Conservation (phyloP, 2,797 vertebrate genomes). For the Austrolebias charrua region DNA sequence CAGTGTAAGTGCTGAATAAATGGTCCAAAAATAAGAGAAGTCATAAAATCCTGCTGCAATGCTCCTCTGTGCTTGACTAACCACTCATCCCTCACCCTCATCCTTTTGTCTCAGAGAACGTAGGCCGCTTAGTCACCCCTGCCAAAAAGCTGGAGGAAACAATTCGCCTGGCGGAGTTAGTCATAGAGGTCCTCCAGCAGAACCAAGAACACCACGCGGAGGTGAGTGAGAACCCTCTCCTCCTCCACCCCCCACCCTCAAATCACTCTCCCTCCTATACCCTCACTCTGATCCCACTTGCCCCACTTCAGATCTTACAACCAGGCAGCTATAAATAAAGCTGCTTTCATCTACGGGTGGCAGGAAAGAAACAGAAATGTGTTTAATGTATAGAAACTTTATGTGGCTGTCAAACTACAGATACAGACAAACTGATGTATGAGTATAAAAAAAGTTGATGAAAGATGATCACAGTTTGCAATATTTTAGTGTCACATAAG, state of each 20-base stretch:
- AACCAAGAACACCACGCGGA: slow-evolving; percentile 99
- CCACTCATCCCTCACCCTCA: slow-evolving; percentile 75
- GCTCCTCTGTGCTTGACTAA: slow-evolving; percentile 82
- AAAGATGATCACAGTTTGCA: slow-evolving; percentile 34
- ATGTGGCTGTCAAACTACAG: slow-evolving; percentile 60
- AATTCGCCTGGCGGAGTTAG: slow-evolving; percentile 97
- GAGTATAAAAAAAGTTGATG: slow-evolving; percentile 43
- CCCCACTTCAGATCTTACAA: slow-evolving; percentile 62
- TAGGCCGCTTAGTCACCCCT: slow-evolving; percentile 98
- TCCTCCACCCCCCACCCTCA: slow-evolving; percentile 56
- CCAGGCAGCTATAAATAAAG: slow-evolving; percentile 65
- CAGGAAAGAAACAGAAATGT: slow-evolving; percentile 27
- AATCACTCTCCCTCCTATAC: slow-evolving; percentile 61
- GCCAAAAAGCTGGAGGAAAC: slow-evolving; percentile 99
- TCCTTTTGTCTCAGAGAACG: slow-evolving; percentile 99
- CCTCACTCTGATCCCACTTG: slow-evolving; percentile 68
- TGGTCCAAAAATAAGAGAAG: slow-evolving; percentile 43
- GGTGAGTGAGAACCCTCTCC: slow-evolving; percentile 86
- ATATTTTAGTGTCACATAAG: slow-evolving; percentile 30
- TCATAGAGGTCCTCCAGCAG: slow-evolving; percentile 99
- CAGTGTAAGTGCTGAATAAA: slow-evolving; percentile 61
- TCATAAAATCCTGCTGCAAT: slow-evolving; percentile 55
- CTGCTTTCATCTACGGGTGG: slow-evolving; percentile 64
- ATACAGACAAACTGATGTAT: slow-evolving; percentile 45
- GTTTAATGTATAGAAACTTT: slow-evolving; percentile 55